Base-by-base conservation (phyloP, 2,888 invertebrate genomes). In the Aelia acuminata region DNA sequence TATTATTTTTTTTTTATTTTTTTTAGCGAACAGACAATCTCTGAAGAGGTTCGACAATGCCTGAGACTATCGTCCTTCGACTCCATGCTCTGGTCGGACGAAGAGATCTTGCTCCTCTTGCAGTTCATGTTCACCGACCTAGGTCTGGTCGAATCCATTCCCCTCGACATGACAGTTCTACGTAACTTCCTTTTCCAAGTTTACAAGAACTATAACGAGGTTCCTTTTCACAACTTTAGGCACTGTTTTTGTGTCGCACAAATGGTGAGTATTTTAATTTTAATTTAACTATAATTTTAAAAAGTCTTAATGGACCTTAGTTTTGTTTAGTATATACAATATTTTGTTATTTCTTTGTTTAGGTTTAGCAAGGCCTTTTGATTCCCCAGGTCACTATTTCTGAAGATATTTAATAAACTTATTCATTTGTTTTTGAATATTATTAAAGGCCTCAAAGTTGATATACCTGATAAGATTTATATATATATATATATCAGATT, bases 211-310 rank as follows among this genome's bases (percentile, higher is more conserved):
- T 97, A 97, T 93, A 95, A 96, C 93, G 96, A 96, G 93, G 96
- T 97, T 92, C 96, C 96, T 90, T 97, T 97, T 93, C 97, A 97
- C 93, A 97, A 97, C 93, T 97, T 97, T 93, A 94, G 96, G 90
- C 97, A 97, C 92, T 96, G 96, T 92, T 97, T 97, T 93, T 96
- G 96, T 93, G 97, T 97, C 90, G 95, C 96, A 89, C 97, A 97
- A 93, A 97, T 97, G 96, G 96, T 96, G 93, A 93, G 93, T 85
- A 26, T 57, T 57, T n/a, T 43, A n/a, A n/a, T n/a, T n/a, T n/a
- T n/a, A n/a, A n/a, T n/a, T n/a, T n/a, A n/a, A n/a, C n/a, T n/a
- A n/a, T n/a, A n/a, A n/a, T n/a, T n/a, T n/a, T n/a, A n/a, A n/a
- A n/a, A n/a, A n/a, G n/a, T n/a, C n/a, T n/a, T n/a, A n/a, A n/a